Base-by-base conservation (phyloP, 37 sponge, comb jelly and placozoan species). In the Spongia lamella region DNA sequence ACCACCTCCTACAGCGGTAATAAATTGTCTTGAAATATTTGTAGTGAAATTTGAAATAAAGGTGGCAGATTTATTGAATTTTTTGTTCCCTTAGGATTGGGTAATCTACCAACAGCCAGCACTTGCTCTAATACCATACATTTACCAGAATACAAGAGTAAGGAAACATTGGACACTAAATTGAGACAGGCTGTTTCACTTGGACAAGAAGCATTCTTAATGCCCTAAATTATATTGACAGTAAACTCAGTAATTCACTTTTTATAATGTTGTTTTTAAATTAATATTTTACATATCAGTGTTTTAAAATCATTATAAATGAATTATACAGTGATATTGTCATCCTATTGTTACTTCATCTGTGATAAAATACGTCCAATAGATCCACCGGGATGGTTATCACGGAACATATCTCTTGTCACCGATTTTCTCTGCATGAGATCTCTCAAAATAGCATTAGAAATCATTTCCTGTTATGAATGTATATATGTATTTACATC, bases 311-410 rank as follows among this genome's bases (percentile, higher is more conserved):
- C 5, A 43, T 13, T 9, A 13, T 5, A 13, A 43, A 13, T 13
- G 9, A 43, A 43, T 43, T 13, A 43, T 43, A 43, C 5, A 43
- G 5, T 43, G 9, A 5, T 13, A 43, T 43, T 43, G 47, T 43
- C 47, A 9, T 43, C 9, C 47, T n/a, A 43, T 43, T 43, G 47
- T 43, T 43, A 9, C 9, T 5, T 43, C 7, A 43, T 43, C 9
- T 43, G 47, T 43, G 47, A 5, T 5, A 69, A 36, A 53, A 33
- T 66, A 25, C n/a, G n/a, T 50, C 92, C 92, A 47, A 92, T 84
- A 9, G 72, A 37, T 21, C 92, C 92, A 50, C 92, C 88, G 9
- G 92, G 92, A 61, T 92, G 92, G 38, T 87, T 83, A 49, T 20
- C 26, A n/a, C 38, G 56, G 71, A 87, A 92, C 15, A 16, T 37